A percentile compares a stretch with the other conserved stretches of the same genome.
Conservation (phyloP, 1,140 invertebrate genomes). For the Brachionus paranguensis region DNA sequence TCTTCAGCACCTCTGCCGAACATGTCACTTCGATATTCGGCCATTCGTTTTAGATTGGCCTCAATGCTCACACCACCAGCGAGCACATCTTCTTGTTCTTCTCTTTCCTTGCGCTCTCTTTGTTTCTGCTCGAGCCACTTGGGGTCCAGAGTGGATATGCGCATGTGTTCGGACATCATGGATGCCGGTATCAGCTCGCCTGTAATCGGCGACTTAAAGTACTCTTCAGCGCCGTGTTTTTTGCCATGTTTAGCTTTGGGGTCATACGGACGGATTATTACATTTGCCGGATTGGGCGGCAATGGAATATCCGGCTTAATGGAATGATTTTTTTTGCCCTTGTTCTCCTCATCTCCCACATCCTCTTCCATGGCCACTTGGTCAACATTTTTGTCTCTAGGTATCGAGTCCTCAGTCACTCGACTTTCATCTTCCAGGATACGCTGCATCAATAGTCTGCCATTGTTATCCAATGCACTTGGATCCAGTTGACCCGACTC, state of each 20-base stretch:
- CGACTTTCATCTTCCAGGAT: constrained; percentile 35
- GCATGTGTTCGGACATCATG: constrained; percentile 94
- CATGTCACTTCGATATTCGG: constrained; percentile 97
- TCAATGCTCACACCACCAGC: constrained; percentile 75
- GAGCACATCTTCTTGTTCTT: constrained; percentile 69
- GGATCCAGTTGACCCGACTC: not conserved
- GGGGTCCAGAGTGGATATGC: constrained; percentile 87
- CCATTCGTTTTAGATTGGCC: constrained; percentile 85
- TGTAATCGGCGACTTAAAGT: constrained; percentile 93
- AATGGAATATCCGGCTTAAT: constrained; percentile 59
- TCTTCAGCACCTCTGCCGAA: constrained; percentile 93
- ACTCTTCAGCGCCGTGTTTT: constrained; percentile 69
- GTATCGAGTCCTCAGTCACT: not conserved
- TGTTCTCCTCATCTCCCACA: constrained; percentile 60
- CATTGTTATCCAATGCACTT: constrained; percentile 13
- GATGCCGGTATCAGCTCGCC: constrained; percentile 91
- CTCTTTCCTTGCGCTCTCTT: constrained; percentile 70
- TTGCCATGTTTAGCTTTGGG: constrained; percentile 65
- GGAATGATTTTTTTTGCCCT: constrained; percentile 41
- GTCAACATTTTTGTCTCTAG: constrained; percentile 19
- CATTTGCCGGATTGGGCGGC: constrained; percentile 68
- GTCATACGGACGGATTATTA: constrained; percentile 94
- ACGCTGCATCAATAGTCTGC: not conserved
- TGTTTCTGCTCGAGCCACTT: constrained; percentile 95
- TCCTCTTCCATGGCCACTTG: constrained; percentile 49